Evolutionary conservation across 2,888 invertebrate species (phyloP), one percentile per base, ranked within the genome.

Genomic region (Himalopsyche japonica): DNA sequence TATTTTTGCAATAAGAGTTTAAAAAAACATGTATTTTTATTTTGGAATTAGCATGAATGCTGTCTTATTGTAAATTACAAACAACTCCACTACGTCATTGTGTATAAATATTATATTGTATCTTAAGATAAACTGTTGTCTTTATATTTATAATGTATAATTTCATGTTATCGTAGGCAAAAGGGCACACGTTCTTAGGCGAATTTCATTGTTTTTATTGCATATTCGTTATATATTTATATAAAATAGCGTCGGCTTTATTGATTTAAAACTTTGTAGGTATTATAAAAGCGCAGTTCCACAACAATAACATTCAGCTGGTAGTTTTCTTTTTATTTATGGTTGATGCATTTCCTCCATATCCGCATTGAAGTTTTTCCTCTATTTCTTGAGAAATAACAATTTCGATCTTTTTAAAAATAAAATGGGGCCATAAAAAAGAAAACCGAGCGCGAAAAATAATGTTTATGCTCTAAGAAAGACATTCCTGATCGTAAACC

Each of bases 361-460:
- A 70, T 70, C 70, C 70, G 70, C 70, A 70, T 70, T 70, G 70
- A 70, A 70, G 70, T 70, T 70, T 70, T 70, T 70, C 70, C 70
- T 70, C 70, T 27, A 70, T 70, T 70, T 70, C 70, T 70, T 70
- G 70, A 27, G 70, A 84, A 84, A 84, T 84, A 84, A 84, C 84
- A 82, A 82, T 84, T 84, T 82, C 80, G 82, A 80, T 80, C 82
- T 48, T 84, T 84, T 76, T 82, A 84, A 84, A 84, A 80, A 84
- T 84, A 84, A 84, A 84, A 84, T 79, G 76, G 82, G 79, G 79
- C 49, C 80, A 80, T 80, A 80, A 82, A 84, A 82, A 84, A 80
- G 57, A 37, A 84, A 84, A 84, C 79, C 79, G 82, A 79, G 82
- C 76, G 79, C 79, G 83, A 85, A 85, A 85, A 85, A 85, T 85